Percentiles rank a stretch among this genome's conserved stretches.
Conservation (phyloP, 2,113 vertebrate genomes). For the Anoura caudifer region DNA sequence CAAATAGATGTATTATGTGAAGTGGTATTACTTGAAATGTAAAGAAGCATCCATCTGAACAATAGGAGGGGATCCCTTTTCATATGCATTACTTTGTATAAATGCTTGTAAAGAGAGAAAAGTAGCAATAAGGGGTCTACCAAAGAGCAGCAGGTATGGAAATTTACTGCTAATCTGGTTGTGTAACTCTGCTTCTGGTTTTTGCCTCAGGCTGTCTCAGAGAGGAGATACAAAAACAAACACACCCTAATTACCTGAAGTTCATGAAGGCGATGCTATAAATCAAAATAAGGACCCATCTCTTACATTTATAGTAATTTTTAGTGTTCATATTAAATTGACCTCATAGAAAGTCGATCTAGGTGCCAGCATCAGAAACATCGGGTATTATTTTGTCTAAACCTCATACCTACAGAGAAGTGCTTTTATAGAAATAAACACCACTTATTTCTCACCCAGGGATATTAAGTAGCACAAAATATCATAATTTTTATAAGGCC, state of each 20-base stretch:
- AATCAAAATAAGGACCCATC: not conserved
- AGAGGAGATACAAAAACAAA: slow-evolving; percentile 17
- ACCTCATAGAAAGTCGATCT: not conserved
- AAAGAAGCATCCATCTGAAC: not conserved
- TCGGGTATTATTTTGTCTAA: not conserved
- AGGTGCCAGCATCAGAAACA: not conserved
- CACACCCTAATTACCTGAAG: not conserved
- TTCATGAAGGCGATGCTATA: not conserved
- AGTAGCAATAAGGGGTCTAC: not conserved
- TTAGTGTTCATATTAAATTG: not conserved
- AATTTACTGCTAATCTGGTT: not conserved
- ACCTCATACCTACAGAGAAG: not conserved
- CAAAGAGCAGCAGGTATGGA: not conserved
- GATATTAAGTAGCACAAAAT: not conserved
- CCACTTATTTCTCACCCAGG: not conserved
- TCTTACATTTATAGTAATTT: not conserved
- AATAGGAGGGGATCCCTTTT: not conserved
- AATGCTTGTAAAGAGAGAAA: not conserved
- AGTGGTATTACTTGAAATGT: not conserved
- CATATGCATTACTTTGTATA: not conserved
- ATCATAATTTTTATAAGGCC: not conserved
- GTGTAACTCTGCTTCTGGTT: not conserved
- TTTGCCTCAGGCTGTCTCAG: not conserved
- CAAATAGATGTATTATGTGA: not conserved
- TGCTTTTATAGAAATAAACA: not conserved